These are phyloP conservation scores for Caradrina kadenii DNA, from an alignment of 2,888 invertebrate species.

Conservation along the genomic window DNA sequence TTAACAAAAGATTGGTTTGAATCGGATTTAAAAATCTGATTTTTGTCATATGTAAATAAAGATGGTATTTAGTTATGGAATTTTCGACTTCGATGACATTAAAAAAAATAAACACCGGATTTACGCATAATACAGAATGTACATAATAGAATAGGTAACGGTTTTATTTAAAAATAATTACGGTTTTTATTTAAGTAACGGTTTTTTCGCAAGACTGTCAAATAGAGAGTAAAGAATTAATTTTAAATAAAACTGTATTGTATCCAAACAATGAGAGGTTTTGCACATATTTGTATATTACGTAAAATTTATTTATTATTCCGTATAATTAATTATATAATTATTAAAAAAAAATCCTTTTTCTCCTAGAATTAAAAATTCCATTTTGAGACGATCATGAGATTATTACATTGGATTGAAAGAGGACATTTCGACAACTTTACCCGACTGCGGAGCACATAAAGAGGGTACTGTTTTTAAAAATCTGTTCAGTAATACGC, in stretches of 20 bases:
- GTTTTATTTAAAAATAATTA: constrained; percentile 31
- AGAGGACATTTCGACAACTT: too few species aligned
- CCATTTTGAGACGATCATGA: constrained; percentile 44
- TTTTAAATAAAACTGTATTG: constrained; percentile 29
- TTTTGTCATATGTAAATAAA: not conserved
- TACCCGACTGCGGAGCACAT: too few species aligned
- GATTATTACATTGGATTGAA: constrained; percentile 23
- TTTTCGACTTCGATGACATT: constrained; percentile 6
- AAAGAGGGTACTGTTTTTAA: too few species aligned
- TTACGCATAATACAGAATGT: constrained; percentile 51
- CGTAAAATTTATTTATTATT: constrained; percentile 63
- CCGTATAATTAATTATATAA: constrained; percentile 46
- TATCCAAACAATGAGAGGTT: constrained; percentile 40
- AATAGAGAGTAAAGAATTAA: constrained; percentile 15
- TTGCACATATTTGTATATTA: constrained; percentile 66
- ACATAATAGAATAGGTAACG: constrained; percentile 46
- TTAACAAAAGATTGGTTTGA: not conserved
- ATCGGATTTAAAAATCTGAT: not conserved
- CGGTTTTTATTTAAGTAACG: constrained; percentile 6
- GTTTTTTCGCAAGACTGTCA: not conserved
- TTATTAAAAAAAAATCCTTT: constrained; percentile 33
- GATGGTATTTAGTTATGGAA: constrained; percentile 2
- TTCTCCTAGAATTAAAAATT: constrained; percentile 53
- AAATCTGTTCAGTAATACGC: too few species aligned
- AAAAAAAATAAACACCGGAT: constrained; percentile 10